Conservation (phyloP, 2,113 vertebrate genomes). For the Ginglymostoma cirratum region DNA sequence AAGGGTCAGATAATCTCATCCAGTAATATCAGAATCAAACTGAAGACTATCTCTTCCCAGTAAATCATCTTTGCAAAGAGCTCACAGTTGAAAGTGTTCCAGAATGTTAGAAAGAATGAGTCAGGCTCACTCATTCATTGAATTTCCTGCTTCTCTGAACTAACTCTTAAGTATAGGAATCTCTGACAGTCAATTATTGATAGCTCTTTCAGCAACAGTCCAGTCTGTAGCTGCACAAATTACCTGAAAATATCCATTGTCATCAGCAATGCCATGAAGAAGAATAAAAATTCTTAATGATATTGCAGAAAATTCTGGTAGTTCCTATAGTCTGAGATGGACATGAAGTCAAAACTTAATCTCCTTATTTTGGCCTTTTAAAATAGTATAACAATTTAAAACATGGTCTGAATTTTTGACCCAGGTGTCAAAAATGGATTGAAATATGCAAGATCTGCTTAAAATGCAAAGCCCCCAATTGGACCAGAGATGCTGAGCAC, state of each 20-base stretch:
- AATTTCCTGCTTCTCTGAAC: not conserved
- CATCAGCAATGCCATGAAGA: not conserved
- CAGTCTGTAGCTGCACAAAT: conserved; percentile 5
- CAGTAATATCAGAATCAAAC: not conserved
- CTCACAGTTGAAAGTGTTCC: not conserved
- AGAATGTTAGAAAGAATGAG: not conserved
- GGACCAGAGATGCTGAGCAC: not conserved
- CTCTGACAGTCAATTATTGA: conserved; percentile 1
- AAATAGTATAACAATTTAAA: not conserved
- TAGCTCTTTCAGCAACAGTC: not conserved
- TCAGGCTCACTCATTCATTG: not conserved
- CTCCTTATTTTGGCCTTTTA: not conserved
- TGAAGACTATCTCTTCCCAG: not conserved
- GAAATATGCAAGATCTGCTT: not conserved
- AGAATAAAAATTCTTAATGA: not conserved
- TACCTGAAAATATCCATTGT: not conserved
- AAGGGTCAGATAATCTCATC: not conserved
- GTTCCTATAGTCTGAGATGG: not conserved
- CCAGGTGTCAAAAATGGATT: not conserved
- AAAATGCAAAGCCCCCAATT: not conserved
- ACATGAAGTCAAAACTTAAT: not conserved
- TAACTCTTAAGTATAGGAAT: not conserved
- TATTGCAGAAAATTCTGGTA: not conserved
- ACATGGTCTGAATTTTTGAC: not conserved
- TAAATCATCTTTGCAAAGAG: not conserved